A percentile compares a stretch with the other conserved stretches of the same genome.
These are phyloP conservation scores for Tragelaphus scriptus DNA, from an alignment of 2,113 vertebrate genomes.

Conservation along the genomic window DNA sequence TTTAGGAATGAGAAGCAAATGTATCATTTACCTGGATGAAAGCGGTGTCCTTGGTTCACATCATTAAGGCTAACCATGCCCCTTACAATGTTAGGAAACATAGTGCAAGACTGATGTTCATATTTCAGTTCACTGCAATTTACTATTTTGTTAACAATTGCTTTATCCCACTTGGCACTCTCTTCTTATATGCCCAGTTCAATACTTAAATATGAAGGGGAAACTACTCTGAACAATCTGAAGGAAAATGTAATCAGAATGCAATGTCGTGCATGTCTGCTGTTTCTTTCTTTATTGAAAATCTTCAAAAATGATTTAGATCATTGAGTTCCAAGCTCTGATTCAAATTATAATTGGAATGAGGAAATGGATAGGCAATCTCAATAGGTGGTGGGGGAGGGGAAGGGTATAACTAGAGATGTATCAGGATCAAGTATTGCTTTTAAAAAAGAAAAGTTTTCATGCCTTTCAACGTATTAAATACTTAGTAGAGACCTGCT, in stretches of 20 bases:
- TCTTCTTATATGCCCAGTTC: neutral
- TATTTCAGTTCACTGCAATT: neutral
- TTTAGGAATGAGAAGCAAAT: neutral
- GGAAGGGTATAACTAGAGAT: neutral
- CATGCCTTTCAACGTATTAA: neutral
- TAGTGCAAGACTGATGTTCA: neutral
- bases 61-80: neutral
- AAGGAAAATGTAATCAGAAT: neutral
- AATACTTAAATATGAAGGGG: neutral
- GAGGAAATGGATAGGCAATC: neutral
- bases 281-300: neutral
- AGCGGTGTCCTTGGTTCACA: neutral
- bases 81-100: neutral
- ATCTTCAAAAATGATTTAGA: constrained; percentile 17
- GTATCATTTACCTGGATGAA: neutral
- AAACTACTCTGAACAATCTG: neutral
- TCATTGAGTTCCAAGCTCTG: constrained; percentile 5
- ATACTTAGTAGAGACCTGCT: neutral
- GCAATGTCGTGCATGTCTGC: neutral
- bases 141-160: neutral
- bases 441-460: neutral
- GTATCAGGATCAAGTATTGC: neutral
- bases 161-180: neutral
- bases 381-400: neutral
- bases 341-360: constrained; percentile 28